phyloP scores from a whole-genome alignment of 2,888 invertebrate genomes.

The Cephus nigrinus region DNA sequence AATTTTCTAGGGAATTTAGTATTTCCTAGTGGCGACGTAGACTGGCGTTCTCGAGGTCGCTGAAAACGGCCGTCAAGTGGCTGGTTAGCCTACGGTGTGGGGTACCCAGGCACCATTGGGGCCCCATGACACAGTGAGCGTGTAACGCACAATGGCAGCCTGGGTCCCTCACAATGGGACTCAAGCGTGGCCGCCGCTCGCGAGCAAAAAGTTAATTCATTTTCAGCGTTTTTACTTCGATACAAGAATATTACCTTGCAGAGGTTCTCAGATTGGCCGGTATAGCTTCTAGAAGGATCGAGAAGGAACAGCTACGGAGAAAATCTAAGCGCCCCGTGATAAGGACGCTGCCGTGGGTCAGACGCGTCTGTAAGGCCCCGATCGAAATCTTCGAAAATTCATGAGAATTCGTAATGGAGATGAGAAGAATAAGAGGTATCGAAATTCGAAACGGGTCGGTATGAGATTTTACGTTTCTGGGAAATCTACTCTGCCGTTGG shows the following conservation, averaged over 20 bases:
- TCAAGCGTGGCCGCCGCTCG: constrained; percentile 41
- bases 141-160: constrained; percentile 37
- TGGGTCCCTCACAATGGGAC: constrained; percentile 41
- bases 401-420: neutral
- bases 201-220: constrained; percentile 61
- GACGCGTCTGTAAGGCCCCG: neutral
- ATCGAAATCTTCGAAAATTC: neutral
- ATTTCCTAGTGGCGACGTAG: neutral
- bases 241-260: constrained; percentile 48
- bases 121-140: constrained; percentile 11
- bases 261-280: constrained; percentile 41
- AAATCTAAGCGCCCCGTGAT: neutral
- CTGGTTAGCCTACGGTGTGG: neutral
- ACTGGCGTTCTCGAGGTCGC: neutral
- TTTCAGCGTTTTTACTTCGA: constrained; percentile 58
- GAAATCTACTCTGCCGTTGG: neutral
- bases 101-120: neutral
- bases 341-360: neutral
- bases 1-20: neutral
- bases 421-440: neutral
- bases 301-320: neutral
- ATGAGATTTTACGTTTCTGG: neutral
- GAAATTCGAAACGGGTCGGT: neutral
- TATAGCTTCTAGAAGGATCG: neutral
- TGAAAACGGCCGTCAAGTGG: neutral